Conservation (phyloP, 2,888 invertebrate genomes). For the Epinotia nisella region DNA sequence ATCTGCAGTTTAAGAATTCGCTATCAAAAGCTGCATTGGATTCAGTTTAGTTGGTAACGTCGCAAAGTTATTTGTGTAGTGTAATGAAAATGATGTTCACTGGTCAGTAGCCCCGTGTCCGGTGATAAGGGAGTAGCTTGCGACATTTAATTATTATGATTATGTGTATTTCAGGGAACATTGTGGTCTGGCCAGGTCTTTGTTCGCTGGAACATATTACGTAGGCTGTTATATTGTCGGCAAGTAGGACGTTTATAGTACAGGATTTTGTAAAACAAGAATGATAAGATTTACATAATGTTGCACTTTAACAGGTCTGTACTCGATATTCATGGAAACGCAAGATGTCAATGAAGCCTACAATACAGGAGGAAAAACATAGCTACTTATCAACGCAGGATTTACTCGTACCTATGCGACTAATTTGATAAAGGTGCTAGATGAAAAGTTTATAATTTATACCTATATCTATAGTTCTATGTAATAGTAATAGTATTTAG, state of each 20-base stretch:
- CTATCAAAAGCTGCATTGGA: conserved; percentile 44
- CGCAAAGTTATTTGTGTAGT: conserved; percentile 30
- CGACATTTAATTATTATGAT: conserved; percentile 79
- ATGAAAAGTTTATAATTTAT: too few species aligned
- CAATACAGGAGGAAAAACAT: conserved; percentile 1
- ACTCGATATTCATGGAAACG: conserved; percentile 8
- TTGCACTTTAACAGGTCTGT: conserved; percentile 8
- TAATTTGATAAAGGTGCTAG: too few species aligned
- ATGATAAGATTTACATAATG: conserved; percentile 40
- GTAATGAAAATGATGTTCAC: conserved; percentile 54
- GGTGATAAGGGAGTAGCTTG: conserved; percentile 67
- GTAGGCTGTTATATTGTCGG: conserved; percentile 21
- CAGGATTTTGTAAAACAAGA: conserved; percentile 36
- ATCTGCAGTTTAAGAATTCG: not conserved
- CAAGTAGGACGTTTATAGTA: conserved; percentile 34
- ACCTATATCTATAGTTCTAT: too few species aligned
- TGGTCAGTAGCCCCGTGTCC: conserved; percentile 69
- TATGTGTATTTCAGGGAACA: conserved; percentile 71
- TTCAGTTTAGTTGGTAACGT: conserved; percentile 1
- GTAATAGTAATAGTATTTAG: too few species aligned
- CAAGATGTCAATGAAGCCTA: conserved; percentile 20
- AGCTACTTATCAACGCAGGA: not conserved
- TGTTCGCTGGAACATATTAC: conserved; percentile 49
- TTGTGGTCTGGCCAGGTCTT: conserved; percentile 53
- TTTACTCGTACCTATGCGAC: too few species aligned